Evolutionary conservation across 2,113 vertebrate species (phyloP), one percentile per base, ranked within the genome.

Genomic region (Sprattus sprattus): DNA sequence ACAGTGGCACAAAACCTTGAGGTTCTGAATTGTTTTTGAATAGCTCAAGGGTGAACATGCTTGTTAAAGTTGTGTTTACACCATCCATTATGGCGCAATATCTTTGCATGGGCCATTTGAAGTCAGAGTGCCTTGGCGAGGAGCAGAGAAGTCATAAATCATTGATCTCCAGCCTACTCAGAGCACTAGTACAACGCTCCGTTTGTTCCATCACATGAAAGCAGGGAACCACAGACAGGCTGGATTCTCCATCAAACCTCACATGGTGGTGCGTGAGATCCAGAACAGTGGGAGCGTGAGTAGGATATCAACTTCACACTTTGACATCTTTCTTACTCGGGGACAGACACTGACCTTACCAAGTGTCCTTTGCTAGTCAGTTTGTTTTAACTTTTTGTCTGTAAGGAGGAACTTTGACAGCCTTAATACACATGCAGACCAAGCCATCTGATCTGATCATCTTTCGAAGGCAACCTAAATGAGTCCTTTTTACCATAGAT

Each of bases 61-160:
- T 71, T 71, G 25, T 71, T 71, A 71, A 71, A 71, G 64, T 32
- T 71, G 8, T 71, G 64, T 71, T 71, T 71, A 71, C 64, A 13
- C 64, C 64, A 71, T 71, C 64, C n/a, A 71, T 71, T 71, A 71
- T 32, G n/a, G 10, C 8, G 25, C 64, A 71, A 71, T 32, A 71
- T 71, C 64, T 71, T 71, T 32, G 64, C 64, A 71, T 32, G 64
- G 64, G 64, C 64, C 64, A 71, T 71, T 71, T 71, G 64, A 71
- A 71, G 64, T 28, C 64, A 32, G 64, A 25, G 64, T 71, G 64
- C n/a, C n/a, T 71, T 54, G 52, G 52, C 47, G 90, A 91, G 50
- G 45, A 86, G 85, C 78, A 18, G 78, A 45, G 81, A 80, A 82
- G n/a, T 28, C 64, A 71, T 71, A 71, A 71, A 71, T 71, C 25